Conservation (phyloP, 2,113 vertebrate genomes). For the Mirounga angustirostris region DNA sequence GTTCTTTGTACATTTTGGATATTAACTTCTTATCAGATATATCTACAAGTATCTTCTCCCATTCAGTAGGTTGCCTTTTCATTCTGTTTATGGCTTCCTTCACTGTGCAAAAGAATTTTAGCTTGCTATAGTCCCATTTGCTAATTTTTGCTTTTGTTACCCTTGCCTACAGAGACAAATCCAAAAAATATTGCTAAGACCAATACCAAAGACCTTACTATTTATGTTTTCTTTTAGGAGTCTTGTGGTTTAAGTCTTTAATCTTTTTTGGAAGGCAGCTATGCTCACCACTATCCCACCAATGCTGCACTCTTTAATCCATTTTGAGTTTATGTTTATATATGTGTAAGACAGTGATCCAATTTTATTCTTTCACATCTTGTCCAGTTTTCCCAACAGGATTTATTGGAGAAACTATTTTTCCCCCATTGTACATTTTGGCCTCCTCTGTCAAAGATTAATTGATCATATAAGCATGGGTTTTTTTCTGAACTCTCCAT, state of each 20-base stretch:
- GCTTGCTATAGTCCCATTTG: background rate
- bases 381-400: background rate
- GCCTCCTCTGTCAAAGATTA: background rate
- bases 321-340: background rate
- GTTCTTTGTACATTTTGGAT: background rate
- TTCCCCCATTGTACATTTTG: background rate
- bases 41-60: background rate
- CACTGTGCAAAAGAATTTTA: background rate
- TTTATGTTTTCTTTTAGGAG: background rate
- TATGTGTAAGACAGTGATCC: background rate
- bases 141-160: background rate
- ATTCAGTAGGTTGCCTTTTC: background rate
- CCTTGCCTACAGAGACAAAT: background rate
- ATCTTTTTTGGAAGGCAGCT: constrained; percentile 87
- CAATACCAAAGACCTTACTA: background rate
- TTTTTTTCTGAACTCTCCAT: background rate
- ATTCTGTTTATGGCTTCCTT: background rate
- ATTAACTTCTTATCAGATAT: background rate
- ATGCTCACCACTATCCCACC: constrained; percentile 89
- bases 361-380: background rate
- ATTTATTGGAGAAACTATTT: background rate
- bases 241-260: background rate
- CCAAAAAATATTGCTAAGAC: background rate
- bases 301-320: background rate
- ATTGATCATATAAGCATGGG: background rate